Conservation (phyloP, 2,113 vertebrate species). For the Variabilichromis moorii region DNA sequence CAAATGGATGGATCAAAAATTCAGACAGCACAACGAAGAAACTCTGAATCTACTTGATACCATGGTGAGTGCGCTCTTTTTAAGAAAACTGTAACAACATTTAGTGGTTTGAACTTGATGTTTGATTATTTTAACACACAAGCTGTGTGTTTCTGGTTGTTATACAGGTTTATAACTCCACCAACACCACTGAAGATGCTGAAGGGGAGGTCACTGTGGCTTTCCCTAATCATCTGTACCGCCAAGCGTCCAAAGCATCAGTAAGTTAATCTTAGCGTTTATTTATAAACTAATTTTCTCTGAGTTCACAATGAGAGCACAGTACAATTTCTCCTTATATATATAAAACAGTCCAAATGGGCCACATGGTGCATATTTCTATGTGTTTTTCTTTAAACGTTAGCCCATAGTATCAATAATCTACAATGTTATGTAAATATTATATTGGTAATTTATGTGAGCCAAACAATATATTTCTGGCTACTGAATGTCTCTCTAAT, state of each 20-base stretch:
- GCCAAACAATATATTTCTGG: neutral
- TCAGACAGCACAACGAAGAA: accelerated
- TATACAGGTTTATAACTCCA: neutral
- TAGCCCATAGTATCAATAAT: neutral
- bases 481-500: neutral
- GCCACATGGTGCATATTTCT: neutral
- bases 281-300: neutral
- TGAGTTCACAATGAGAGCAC: neutral
- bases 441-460: neutral
- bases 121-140: accelerated
- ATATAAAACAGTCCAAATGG: neutral
- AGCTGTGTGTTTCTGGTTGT: neutral
- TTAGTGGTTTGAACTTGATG: neutral
- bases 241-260: neutral
- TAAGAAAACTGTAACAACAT: neutral
- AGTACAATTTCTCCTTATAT: neutral
- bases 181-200: neutral
- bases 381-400: neutral
- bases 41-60: neutral
- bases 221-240: slow-evolving; percentile 35
- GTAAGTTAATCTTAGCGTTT: neutral
- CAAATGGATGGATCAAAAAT: neutral
- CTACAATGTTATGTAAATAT: neutral
- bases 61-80: slow-evolving; percentile 38
- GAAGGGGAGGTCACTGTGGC: neutral